Evolutionary conservation across 2,113 vertebrate species (phyloP).

Genomic region (Ursus arctos): DNA sequence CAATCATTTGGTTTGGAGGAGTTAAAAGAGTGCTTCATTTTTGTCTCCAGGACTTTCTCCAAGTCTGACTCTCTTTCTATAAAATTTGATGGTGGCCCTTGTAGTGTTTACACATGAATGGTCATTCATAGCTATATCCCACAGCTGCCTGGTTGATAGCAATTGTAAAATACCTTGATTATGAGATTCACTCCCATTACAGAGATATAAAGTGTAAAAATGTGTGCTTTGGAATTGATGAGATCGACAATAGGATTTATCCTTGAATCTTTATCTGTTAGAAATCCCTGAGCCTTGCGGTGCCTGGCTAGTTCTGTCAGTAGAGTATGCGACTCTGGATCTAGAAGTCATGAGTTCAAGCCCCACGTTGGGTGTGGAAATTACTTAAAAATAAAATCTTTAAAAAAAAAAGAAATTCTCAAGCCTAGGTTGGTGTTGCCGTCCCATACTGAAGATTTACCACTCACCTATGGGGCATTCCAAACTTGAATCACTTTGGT

Average conservation of each 20-base stretch:
- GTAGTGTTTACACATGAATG: background rate
- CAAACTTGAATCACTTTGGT: background rate
- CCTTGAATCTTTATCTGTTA: background rate
- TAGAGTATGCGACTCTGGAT: background rate
- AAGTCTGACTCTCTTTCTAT: background rate
- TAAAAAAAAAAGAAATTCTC: background rate
- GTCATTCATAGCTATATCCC: background rate
- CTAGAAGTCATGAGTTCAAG: background rate
- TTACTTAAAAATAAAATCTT: background rate
- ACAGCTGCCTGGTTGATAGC: background rate
- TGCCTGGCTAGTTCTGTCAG: background rate
- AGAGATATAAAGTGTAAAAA: background rate
- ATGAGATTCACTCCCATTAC: constrained; percentile 45
- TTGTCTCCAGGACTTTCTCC: background rate
- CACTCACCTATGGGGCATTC: background rate
- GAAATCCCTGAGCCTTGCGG: background rate
- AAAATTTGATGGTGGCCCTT: constrained; percentile 11
- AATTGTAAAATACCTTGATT: background rate
- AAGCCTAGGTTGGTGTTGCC: background rate
- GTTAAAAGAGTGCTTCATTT: background rate
- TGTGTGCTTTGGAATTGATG: background rate
- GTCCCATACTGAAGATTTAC: background rate
- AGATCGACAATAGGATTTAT: constrained; percentile 12
- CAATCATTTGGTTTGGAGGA: background rate
- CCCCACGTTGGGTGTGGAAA: background rate